phyloP scores from a whole-genome alignment of 2,113 vertebrate species.

The Cygnus atratus region DNA sequence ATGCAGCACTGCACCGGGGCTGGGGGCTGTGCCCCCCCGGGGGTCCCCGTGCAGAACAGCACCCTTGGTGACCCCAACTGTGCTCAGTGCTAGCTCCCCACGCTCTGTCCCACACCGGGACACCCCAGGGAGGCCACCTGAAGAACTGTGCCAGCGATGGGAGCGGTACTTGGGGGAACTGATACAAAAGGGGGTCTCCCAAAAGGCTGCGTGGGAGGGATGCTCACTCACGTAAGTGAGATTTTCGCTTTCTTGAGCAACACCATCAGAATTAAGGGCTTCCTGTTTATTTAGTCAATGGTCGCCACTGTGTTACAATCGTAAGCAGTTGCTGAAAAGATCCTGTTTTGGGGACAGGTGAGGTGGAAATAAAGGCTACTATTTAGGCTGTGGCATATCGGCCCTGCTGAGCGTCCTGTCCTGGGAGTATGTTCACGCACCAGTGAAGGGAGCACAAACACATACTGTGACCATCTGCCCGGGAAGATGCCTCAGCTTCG shows the following conservation, averaged over 20 bases:
- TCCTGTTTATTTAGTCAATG: not conserved
- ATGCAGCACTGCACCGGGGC: not conserved
- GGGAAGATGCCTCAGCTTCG: slow-evolving; percentile 23
- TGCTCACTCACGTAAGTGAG: slow-evolving; percentile 40
- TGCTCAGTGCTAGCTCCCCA: not conserved
- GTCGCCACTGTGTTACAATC: not conserved
- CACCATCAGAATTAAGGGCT: not conserved
- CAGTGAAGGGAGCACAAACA: not conserved
- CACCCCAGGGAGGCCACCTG: not conserved
- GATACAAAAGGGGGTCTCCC: slow-evolving; percentile 56
- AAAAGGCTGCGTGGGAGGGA: slow-evolving; percentile 57
- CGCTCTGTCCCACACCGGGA: not conserved
- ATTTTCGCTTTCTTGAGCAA: slow-evolving; percentile 40
- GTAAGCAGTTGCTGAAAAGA: not conserved
- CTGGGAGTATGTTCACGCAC: not conserved
- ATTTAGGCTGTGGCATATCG: not conserved
- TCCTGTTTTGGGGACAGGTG: not conserved
- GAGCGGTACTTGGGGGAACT: slow-evolving; percentile 48
- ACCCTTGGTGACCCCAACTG: not conserved
- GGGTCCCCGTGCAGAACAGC: accelerated
- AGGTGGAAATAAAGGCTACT: slow-evolving; percentile 1
- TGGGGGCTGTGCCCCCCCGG: too few relatives aligned
- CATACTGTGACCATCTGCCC: slow-evolving; percentile 14
- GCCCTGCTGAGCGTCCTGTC: not conserved
- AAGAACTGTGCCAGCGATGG: not conserved